These are phyloP conservation scores for Lasioglossum figueresi DNA, from an alignment of 2,888 invertebrate genomes.

Conservation along the genomic window DNA sequence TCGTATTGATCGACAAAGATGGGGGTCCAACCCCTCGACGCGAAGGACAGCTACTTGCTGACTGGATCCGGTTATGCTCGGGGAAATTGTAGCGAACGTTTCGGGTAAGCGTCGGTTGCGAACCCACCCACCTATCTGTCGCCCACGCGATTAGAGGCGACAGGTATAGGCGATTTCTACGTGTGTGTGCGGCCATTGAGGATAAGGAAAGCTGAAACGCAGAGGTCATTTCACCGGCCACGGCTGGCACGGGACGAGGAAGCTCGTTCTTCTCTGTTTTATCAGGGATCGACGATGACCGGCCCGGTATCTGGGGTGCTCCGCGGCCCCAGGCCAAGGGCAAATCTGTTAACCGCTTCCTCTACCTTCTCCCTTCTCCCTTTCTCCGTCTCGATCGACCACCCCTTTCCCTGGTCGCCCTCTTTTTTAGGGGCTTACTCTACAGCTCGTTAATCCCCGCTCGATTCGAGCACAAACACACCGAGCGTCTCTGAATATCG, in stretches of 20 bases:
- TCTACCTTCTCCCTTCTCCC: conserved; percentile 9
- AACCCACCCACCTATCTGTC: conserved; percentile 22
- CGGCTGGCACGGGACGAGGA: not conserved
- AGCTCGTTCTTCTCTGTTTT: conserved; percentile 26
- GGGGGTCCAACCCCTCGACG: conserved; percentile 74
- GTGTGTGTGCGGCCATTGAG: not conserved
- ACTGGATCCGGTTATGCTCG: conserved; percentile 66
- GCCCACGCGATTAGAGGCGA: conserved; percentile 20
- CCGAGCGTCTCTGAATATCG: conserved; percentile 15
- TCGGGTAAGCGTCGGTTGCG: conserved; percentile 12
- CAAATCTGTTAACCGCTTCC: conserved; percentile 40
- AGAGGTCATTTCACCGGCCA: not conserved
- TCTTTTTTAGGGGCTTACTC: conserved; percentile 16
- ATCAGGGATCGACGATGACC: conserved; percentile 33
- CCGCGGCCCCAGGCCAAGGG: conserved; percentile 60
- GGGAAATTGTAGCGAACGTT: conserved; percentile 49
- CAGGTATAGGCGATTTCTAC: conserved; percentile 28
- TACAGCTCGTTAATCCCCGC: conserved; percentile 48
- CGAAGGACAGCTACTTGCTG: conserved; percentile 75
- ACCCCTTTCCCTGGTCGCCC: not conserved
- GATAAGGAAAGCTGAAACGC: conserved; percentile 3
- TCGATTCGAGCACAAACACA: conserved; percentile 40
- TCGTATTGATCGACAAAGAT: conserved; percentile 80
- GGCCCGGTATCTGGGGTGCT: conserved; percentile 35
- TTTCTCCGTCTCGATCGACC: not conserved